Evolutionary conservation across 2,888 invertebrate species (phyloP).

Genomic region (Drosophila setosimentum): DNA sequence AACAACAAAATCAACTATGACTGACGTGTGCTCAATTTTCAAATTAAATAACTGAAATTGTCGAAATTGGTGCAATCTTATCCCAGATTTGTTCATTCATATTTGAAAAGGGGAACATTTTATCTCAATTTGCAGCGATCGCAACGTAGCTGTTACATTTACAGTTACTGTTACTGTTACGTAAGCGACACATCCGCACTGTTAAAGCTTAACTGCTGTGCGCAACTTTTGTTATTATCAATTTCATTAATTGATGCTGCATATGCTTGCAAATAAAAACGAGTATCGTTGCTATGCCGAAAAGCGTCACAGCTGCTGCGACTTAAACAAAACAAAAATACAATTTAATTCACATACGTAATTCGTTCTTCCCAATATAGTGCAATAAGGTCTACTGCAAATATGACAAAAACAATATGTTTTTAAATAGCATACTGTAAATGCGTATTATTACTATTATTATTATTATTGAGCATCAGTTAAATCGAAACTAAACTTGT

Average conservation of each 20-base stretch:
- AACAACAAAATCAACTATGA: conserved; percentile 32
- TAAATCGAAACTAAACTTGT: background rate
- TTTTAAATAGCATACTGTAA: background rate
- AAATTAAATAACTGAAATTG: conserved; percentile 44
- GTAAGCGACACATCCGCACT: conserved; percentile 5
- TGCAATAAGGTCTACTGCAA: conserved; percentile 39
- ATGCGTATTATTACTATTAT: background rate
- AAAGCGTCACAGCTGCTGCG: conserved; percentile 21
- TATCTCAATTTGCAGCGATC: conserved; percentile 3
- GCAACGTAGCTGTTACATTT: conserved; percentile 8
- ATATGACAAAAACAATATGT: background rate
- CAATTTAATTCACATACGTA: background rate
- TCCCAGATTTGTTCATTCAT: conserved; percentile 1
- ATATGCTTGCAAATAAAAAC: conserved; percentile 1
- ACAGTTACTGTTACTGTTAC: conserved; percentile 4
- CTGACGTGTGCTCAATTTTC: conserved; percentile 64
- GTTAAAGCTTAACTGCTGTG: background rate
- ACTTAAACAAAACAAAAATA: background rate
- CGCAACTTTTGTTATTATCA: conserved; percentile 3
- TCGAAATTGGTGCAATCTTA: conserved; percentile 2
- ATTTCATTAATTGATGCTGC: background rate
- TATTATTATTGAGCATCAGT: background rate
- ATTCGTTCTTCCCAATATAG: conserved; percentile 14
- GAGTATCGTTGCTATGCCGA: conserved; percentile 17
- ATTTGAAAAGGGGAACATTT: conserved; percentile 33